Conservation (phyloP, 1,140 invertebrate genomes). For the Saxidomus purpurata region DNA sequence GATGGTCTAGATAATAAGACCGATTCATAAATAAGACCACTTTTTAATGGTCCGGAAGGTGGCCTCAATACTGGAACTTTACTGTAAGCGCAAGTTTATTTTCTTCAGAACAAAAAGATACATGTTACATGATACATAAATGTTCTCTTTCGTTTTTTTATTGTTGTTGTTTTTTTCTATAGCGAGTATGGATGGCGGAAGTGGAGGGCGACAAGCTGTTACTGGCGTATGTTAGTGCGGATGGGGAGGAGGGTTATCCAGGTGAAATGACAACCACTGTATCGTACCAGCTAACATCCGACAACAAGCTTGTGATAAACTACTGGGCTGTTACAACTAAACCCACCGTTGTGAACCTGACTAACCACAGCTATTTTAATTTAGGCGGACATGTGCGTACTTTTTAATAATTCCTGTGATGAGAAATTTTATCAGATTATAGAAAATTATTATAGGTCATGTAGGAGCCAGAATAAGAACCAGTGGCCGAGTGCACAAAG, state of each 20-base stretch:
- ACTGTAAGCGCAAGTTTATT: too few relatives aligned
- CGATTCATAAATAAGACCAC: too few relatives aligned
- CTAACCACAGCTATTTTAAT: conserved; percentile 98
- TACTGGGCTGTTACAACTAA: conserved; percentile 92
- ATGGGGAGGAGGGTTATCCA: conserved; percentile 95
- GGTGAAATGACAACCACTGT: conserved; percentile 90
- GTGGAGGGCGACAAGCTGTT: conserved; percentile 81
- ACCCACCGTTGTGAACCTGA: conserved; percentile 95
- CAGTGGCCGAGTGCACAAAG: background rate
- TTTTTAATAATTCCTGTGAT: background rate
- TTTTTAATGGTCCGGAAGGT: too few relatives aligned
- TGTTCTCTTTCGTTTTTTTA: too few relatives aligned
- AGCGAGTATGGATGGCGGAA: conserved; percentile 83
- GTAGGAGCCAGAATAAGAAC: background rate
- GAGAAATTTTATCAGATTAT: background rate
- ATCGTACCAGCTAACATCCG: conserved; percentile 91
- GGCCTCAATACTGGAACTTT: too few relatives aligned
- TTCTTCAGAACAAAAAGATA: too few relatives aligned
- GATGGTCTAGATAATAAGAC: too few relatives aligned
- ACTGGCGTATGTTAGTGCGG: conserved; percentile 89
- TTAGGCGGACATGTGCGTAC: conserved; percentile 92
- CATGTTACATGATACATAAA: too few relatives aligned
- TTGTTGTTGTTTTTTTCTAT: conserved; percentile 11
- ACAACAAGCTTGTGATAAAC: conserved; percentile 91
- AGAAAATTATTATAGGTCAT: background rate